Evolutionary conservation across 2,888 invertebrate genomes (phyloP), one percentile per base, ranked within the genome.

Genomic region (Eupithecia tripunctaria): DNA sequence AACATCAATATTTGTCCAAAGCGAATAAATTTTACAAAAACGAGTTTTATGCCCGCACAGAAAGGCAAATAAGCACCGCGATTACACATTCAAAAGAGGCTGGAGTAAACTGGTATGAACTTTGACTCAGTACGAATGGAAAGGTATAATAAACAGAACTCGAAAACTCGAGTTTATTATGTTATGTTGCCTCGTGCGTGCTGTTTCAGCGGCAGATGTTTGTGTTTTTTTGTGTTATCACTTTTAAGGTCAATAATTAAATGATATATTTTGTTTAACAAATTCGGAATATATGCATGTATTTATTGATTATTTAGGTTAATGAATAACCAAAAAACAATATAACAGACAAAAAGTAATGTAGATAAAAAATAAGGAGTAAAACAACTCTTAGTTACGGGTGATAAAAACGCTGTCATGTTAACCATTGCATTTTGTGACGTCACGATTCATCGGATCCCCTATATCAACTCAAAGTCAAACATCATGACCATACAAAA

Each of bases 61-160:
- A 80, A 85, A 84, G 38, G 84, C 84, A 86, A 89, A 85, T 87
- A 88, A 86, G 80, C 83, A 78, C 83, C 82, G 81, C 84, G 86
- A 89, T 88, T 89, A 88, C 84, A 85, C 81, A 85, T 88, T 86
- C 84, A 85, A 87, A 86, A 84, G 84, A 86, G 85, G 80, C 74
- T 75, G 80, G 82, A 82, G n/a, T 65, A 81, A 82, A 83, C 63
- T 29, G 68, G 60, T 41, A 63, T 43, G 60, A 66, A 66, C 70
- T 67, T n/a, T 43, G 85, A 85, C 82, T 47, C 32, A 62, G 82
- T 80, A 82, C 79, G 81, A 82, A 87, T 90, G 88, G 36, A n/a
- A 38, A 63, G 25, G 67, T 67, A 47, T 89, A 90, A 89, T 89
- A 89, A 89, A 88, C 87, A 82, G 83, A 80, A 81, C 80, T 81